Evolutionary conservation across 1,140 invertebrate species (phyloP).

Genomic region (Sycophaga agraensis): DNA sequence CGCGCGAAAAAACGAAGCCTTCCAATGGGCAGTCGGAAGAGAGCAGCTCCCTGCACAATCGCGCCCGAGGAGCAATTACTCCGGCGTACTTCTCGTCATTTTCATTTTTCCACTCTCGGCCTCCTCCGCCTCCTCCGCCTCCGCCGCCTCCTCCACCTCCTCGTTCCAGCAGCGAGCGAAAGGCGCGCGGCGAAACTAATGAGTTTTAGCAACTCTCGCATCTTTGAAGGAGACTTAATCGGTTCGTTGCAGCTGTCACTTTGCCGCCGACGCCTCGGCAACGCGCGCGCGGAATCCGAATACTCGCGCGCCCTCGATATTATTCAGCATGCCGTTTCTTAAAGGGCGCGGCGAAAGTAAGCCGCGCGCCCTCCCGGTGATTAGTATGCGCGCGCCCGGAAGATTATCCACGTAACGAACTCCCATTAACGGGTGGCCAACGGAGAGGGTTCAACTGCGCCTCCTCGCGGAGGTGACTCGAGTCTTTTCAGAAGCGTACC

Average conservation of each 20-base stretch:
- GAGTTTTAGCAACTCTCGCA: constrained; percentile 24
- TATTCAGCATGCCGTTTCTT: constrained; percentile 15
- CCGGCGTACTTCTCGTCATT: constrained; percentile 1
- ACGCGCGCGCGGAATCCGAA: no score
- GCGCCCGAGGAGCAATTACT: constrained; percentile 13
- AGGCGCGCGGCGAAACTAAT: constrained; percentile 19
- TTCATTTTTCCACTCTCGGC: constrained; percentile 1
- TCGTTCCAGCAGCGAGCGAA: background rate
- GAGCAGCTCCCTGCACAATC: no score
- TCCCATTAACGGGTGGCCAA: constrained; percentile 32
- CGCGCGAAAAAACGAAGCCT: no score
- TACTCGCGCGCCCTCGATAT: background rate
- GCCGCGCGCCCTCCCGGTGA: background rate
- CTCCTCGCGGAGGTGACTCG: background rate
- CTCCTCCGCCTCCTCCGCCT: background rate
- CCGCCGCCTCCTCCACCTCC: background rate
- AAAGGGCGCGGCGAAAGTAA: background rate
- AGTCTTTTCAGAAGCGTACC: background rate
- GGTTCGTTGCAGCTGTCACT: constrained; percentile 26
- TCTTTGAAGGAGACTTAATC: constrained; percentile 23
- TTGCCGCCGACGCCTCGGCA: background rate
- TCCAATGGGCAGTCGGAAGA: no score
- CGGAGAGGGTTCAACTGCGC: background rate
- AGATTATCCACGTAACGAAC: constrained; percentile 34
- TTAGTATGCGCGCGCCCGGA: background rate